Evolutionary conservation across 2,113 vertebrate genomes (phyloP).

Genomic region (Leucopsar rothschildi): DNA sequence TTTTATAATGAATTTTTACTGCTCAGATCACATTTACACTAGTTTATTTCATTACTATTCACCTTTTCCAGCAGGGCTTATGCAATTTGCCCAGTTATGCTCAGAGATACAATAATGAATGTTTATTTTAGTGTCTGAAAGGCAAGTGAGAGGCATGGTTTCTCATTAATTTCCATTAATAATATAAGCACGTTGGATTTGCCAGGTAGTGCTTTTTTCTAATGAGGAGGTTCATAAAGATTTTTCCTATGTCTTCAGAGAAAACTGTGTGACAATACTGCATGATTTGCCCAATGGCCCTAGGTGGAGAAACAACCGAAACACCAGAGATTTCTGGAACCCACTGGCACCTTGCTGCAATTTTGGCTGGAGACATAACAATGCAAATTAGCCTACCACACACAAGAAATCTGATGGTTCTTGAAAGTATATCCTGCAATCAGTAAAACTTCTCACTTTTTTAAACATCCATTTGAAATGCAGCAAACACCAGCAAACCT

Average conservation of each 20-base stretch:
- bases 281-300: not conserved
- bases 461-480: not conserved
- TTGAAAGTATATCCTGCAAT: not conserved
- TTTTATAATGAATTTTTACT: slow-evolving; percentile 21
- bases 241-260: not conserved
- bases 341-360: not conserved
- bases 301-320: not conserved
- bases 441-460: not conserved
- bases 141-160: not conserved
- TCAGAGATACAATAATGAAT: not conserved
- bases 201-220: not conserved
- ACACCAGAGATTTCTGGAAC: not conserved
- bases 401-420: not conserved
- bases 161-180: not conserved
- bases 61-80: not conserved
- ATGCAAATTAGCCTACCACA: not conserved
- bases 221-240: not conserved
- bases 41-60: not conserved
- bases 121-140: not conserved
- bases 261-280: not conserved
- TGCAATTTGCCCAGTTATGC: not conserved
- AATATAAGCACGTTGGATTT: not conserved
- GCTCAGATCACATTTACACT: not conserved
- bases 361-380: not conserved
- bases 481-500: not conserved